These are phyloP conservation scores for Antennarius maculatus DNA, from an alignment of 2,797 vertebrate genomes.

Conservation along the genomic window DNA sequence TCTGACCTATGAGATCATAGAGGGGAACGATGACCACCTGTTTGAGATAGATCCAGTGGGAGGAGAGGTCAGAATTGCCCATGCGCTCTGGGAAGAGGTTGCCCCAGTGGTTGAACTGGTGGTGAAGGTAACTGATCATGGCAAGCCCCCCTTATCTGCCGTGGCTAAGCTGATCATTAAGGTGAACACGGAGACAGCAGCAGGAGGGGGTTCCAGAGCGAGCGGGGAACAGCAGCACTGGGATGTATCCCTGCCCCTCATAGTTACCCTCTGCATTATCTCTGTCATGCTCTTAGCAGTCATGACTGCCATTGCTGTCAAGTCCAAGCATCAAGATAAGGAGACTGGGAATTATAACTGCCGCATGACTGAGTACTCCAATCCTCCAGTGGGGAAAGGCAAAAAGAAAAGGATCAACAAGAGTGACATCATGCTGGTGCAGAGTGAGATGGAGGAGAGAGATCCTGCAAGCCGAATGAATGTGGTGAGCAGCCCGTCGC, in stretches of 20 bases:
- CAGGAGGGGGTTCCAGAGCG: slow-evolving; percentile 89
- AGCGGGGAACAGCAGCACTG: slow-evolving; percentile 94
- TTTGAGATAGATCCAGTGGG: slow-evolving; percentile 96
- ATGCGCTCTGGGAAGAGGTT: slow-evolving; percentile 97
- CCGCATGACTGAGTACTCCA: slow-evolving; percentile 97
- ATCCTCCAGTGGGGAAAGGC: slow-evolving; percentile 93
- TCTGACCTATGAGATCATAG: slow-evolving; percentile 95
- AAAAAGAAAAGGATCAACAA: slow-evolving; percentile 99
- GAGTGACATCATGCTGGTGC: slow-evolving; percentile 99
- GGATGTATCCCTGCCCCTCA: slow-evolving; percentile 97
- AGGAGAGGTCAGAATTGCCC: slow-evolving; percentile 93
- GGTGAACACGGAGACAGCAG: slow-evolving; percentile 87
- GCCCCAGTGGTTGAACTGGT: slow-evolving; percentile 93
- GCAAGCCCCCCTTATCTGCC: slow-evolving; percentile 95
- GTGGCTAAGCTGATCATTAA: slow-evolving; percentile 97
- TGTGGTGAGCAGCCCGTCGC: slow-evolving; percentile 98
- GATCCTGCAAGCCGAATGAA: slow-evolving; percentile 99
- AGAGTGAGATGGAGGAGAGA: slow-evolving; percentile 98
- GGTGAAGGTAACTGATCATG: slow-evolving; percentile 97
- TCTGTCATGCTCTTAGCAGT: slow-evolving; percentile 97
- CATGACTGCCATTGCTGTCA: slow-evolving; percentile 98
- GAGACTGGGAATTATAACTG: slow-evolving; percentile 99
- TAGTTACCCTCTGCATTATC: slow-evolving; percentile 97
- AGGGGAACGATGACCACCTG: slow-evolving; percentile 96
- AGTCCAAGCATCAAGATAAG: slow-evolving; percentile 99